These are phyloP conservation scores for Sebastes itinus DNA, from an alignment of 2,797 vertebrate species.

Conservation along the genomic window DNA sequence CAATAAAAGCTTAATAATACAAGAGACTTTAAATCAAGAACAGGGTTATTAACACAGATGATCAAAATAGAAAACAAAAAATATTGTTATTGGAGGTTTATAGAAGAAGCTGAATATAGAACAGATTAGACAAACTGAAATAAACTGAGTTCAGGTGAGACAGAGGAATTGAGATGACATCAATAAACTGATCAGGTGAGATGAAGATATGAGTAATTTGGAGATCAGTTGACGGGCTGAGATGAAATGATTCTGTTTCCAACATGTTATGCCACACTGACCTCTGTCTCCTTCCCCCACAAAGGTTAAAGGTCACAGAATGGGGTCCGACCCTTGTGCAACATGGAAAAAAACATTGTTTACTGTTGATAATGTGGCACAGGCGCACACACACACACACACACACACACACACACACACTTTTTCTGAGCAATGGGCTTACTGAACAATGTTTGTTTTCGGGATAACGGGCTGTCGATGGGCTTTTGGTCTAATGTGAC, in stretches of 20 bases:
- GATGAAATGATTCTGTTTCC: not conserved
- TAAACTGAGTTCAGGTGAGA: not conserved
- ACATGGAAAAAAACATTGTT: conserved; percentile 5
- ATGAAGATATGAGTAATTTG: not conserved
- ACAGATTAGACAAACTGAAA: not conserved
- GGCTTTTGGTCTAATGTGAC: not conserved
- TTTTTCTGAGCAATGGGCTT: not conserved
- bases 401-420: not conserved
- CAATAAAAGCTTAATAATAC: not conserved
- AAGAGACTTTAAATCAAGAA: not conserved
- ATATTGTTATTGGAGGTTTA: not conserved
- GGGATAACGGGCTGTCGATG: not conserved
- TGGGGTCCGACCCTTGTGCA: not conserved
- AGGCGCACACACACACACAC: not conserved
- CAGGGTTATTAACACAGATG: not conserved
- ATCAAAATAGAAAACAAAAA: not conserved
- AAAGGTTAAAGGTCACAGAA: conserved; percentile 49
- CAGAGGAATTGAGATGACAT: not conserved
- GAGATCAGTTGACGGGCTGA: not conserved
- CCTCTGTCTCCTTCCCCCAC: not conserved
- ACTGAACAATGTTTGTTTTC: not conserved
- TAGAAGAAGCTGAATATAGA: not conserved
- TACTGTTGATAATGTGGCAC: conserved; percentile 1
- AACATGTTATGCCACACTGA: not conserved
- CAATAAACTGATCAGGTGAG: not conserved